phyloP scores from a whole-genome alignment of 2,888 invertebrate genomes.

The Ormyrus thymus region DNA sequence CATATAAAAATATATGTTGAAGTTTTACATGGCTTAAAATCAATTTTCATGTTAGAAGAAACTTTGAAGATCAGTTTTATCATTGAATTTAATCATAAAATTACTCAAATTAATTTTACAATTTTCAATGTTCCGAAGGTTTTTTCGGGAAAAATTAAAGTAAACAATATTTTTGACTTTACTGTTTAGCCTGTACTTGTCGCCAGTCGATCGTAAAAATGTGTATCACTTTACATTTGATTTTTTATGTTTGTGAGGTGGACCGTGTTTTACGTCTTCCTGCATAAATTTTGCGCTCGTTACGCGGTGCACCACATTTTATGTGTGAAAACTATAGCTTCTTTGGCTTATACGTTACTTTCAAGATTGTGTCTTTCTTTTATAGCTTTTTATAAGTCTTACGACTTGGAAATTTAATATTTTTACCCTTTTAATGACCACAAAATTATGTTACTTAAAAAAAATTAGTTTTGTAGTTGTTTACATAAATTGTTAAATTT shows the following conservation, averaged over 20 bases:
- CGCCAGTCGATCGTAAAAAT: slow-evolving; percentile 2
- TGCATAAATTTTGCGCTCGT: slow-evolving; percentile 2
- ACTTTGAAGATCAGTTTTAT: no score
- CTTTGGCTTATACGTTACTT: not conserved
- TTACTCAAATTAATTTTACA: no score
- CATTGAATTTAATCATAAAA: no score
- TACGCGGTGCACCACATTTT: slow-evolving; percentile 4
- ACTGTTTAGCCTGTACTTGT: not conserved
- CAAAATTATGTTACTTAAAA: no score
- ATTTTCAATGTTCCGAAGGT: not conserved
- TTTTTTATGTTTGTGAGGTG: not conserved
- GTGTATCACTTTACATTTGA: not conserved
- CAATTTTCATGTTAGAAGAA: no score
- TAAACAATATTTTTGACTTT: not conserved
- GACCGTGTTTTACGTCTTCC: slow-evolving; percentile 2
- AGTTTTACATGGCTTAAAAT: no score
- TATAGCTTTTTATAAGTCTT: not conserved
- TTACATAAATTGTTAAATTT: no score
- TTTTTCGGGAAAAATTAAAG: not conserved
- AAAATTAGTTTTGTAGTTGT: no score
- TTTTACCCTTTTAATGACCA: no score
- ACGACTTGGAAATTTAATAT: no score
- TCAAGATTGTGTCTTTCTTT: not conserved
- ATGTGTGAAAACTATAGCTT: not conserved
- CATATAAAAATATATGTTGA: no score